phyloP scores from a whole-genome alignment of 1,140 invertebrate genomes.

The Uloborus diversus region DNA sequence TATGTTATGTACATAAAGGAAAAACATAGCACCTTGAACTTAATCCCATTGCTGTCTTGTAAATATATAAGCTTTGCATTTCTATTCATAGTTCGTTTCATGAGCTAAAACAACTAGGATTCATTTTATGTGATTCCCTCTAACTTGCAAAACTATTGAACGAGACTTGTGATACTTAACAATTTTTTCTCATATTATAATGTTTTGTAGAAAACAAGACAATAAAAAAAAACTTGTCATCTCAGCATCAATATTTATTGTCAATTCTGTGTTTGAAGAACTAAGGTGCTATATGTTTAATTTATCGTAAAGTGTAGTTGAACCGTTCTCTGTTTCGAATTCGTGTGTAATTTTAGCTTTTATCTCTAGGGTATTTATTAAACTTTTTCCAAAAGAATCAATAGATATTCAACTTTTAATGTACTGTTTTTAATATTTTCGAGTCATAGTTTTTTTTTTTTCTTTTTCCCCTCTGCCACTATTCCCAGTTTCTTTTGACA shows the following conservation, averaged over 20 bases:
- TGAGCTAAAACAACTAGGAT: neutral
- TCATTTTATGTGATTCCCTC: conserved; percentile 17
- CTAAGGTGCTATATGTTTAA: conserved; percentile 40
- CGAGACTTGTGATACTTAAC: conserved; percentile 55
- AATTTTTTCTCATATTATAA: neutral
- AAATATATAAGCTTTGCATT: conserved; percentile 28
- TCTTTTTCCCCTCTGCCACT: too few species aligned
- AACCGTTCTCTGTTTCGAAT: neutral
- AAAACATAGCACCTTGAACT: conserved; percentile 14
- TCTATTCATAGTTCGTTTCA: conserved; percentile 12
- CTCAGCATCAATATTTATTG: neutral
- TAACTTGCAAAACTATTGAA: too few species aligned
- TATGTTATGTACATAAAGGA: conserved; percentile 49
- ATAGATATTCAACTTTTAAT: too few species aligned
- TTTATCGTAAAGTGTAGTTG: conserved; percentile 6
- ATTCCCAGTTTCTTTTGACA: too few species aligned
- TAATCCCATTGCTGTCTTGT: conserved; percentile 26
- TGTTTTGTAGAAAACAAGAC: conserved; percentile 5
- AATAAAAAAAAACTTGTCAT: neutral
- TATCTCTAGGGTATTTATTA: too few species aligned
- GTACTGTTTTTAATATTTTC: too few species aligned
- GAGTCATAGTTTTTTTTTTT: too few species aligned
- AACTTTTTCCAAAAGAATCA: too few species aligned
- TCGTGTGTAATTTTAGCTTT: neutral
- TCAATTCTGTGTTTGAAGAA: neutral